These are phyloP conservation scores for Lithosia quadra DNA, from an alignment of 2,888 invertebrate genomes.

Conservation along the genomic window DNA sequence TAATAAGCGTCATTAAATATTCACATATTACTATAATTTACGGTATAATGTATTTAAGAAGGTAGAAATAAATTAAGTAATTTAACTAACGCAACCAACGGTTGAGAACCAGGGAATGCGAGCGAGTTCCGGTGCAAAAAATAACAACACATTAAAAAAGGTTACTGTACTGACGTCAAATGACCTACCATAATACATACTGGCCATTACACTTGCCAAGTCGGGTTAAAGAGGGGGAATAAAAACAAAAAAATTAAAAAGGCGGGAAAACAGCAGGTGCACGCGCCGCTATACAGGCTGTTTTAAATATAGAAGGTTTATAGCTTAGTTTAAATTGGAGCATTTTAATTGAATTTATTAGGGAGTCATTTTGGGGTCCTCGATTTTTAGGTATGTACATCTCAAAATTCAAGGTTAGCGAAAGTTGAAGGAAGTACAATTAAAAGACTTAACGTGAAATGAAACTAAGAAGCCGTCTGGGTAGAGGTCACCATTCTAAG, in stretches of 20 bases:
- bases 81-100: slow-evolving; percentile 34
- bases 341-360: not conserved
- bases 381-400: not conserved
- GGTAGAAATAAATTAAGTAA: slow-evolving; percentile 45
- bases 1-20: slow-evolving; percentile 15
- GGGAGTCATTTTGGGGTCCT: not conserved
- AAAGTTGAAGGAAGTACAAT: not conserved
- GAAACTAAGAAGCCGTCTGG: not conserved
- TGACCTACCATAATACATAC: slow-evolving; percentile 75
- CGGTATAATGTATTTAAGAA: slow-evolving; percentile 14
- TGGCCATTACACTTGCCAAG: slow-evolving; percentile 65
- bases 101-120: slow-evolving; percentile 42
- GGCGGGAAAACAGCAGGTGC: slow-evolving; percentile 73
- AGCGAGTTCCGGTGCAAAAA: slow-evolving; percentile 51
- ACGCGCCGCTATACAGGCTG: slow-evolving; percentile 60
- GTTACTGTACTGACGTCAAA: slow-evolving; percentile 61
- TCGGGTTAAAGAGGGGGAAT: slow-evolving; percentile 63
- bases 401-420: not conserved
- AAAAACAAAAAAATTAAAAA: slow-evolving; percentile 62
- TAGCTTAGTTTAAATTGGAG: not conserved
- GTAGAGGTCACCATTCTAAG: too few relatives aligned
- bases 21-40: slow-evolving; percentile 16
- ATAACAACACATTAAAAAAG: slow-evolving; percentile 54
- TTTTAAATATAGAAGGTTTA: slow-evolving; percentile 34
- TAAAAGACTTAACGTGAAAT: not conserved